Conservation (phyloP, 2,888 invertebrate genomes). For the Dimorphilus gyrociliatus region DNA sequence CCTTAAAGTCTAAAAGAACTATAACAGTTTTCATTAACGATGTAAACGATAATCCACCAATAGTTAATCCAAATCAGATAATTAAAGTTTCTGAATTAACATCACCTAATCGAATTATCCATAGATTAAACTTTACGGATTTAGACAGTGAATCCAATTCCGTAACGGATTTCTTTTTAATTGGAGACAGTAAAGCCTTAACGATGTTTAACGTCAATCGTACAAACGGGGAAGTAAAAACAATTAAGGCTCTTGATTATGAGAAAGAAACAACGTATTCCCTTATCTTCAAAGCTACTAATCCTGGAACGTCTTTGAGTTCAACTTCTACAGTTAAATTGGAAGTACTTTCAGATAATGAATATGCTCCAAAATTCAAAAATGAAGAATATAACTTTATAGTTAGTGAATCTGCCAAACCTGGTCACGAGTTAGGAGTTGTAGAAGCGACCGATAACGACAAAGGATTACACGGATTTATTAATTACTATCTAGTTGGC, state of each 20-base stretch:
- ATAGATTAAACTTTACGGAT: slow-evolving; percentile 58
- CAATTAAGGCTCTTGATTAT: slow-evolving; percentile 64
- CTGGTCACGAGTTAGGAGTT: slow-evolving; percentile 15
- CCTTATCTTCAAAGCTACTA: slow-evolving; percentile 61
- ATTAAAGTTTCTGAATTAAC: no score
- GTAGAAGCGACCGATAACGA: slow-evolving; percentile 24
- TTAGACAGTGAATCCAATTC: slow-evolving; percentile 74
- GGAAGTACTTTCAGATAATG: slow-evolving; percentile 24
- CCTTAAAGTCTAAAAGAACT: slow-evolving; percentile 57
- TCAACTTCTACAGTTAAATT: slow-evolving; percentile 15
- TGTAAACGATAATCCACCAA: slow-evolving; percentile 69
- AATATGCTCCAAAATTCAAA: slow-evolving; percentile 22
- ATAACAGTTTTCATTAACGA: slow-evolving; percentile 72
- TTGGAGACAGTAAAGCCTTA: slow-evolving; percentile 42
- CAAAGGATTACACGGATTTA: slow-evolving; percentile 31
- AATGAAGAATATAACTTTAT: slow-evolving; percentile 17
- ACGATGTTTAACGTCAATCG: slow-evolving; percentile 58
- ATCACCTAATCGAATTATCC: no score
- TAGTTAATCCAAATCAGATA: no score
- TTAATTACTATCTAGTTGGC: slow-evolving; percentile 79
- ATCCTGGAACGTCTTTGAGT: slow-evolving; percentile 48
- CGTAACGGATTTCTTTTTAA: slow-evolving; percentile 62
- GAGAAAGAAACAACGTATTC: slow-evolving; percentile 61
- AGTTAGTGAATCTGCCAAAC: slow-evolving; percentile 22
- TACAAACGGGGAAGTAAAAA: slow-evolving; percentile 57